Percentiles rank a stretch among this genome's conserved stretches.
phyloP scores from a whole-genome alignment of 2,113 vertebrate genomes.

The Sakesphorus luctuosus region DNA sequence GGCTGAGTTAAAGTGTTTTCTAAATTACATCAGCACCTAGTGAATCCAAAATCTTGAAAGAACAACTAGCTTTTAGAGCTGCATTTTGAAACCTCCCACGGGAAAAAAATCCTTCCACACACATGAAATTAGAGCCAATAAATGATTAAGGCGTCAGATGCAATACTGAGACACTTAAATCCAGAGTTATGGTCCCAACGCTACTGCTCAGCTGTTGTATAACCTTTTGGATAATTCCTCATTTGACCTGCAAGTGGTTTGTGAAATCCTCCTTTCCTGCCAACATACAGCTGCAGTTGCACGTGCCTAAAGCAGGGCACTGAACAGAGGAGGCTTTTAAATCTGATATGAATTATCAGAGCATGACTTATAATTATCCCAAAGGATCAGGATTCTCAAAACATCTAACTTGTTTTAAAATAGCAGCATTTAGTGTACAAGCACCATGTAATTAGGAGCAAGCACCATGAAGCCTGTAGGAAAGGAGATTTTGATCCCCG shows the following conservation, averaged over 20 bases:
- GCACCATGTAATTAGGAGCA: neutral
- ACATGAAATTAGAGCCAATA: neutral
- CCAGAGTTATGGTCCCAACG: neutral
- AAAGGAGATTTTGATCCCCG: neutral
- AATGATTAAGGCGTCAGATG: neutral
- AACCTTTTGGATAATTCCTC: conserved; percentile 18
- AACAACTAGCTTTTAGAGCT: neutral
- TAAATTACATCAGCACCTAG: neutral
- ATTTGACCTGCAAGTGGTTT: neutral
- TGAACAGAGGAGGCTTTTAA: neutral
- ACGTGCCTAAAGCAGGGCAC: neutral
- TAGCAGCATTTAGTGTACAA: neutral
- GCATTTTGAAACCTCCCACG: neutral
- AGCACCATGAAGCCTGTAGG: neutral
- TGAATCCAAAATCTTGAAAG: neutral
- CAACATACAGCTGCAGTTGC: neutral
- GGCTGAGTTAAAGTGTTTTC: neutral
- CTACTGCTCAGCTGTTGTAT: conserved; percentile 3
- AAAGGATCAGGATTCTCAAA: neutral
- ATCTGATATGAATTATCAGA: neutral
- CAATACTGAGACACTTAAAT: conserved; percentile 5
- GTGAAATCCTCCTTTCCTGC: neutral
- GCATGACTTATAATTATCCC: neutral
- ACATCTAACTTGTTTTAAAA: neutral
- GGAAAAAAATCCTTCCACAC: conserved; percentile 12